phyloP scores from a whole-genome alignment of 2,113 vertebrate species.

The Ammodramus savannarum region DNA sequence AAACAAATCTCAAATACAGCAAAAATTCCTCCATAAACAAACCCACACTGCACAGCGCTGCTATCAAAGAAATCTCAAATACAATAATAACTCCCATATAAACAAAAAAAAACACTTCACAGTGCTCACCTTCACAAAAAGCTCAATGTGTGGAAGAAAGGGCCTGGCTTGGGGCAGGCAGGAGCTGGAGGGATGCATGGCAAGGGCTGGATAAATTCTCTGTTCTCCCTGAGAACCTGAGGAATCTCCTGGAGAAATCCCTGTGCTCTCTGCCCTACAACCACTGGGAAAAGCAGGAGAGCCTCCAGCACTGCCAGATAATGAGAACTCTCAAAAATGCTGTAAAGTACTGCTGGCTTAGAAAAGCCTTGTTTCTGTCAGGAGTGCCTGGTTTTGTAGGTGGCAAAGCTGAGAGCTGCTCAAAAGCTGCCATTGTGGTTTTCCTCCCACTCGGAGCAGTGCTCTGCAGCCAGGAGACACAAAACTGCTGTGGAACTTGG shows the following conservation, averaged over 20 bases:
- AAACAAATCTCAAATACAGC: too few species aligned
- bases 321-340: background rate
- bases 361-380: background rate
- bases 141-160: conserved; percentile 45
- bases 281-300: background rate
- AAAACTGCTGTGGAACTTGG: background rate
- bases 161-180: conserved; percentile 7
- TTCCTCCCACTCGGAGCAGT: background rate
- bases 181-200: background rate
- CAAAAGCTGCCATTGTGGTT: background rate
- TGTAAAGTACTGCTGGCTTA: background rate
- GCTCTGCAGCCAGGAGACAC: background rate
- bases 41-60: too few species aligned
- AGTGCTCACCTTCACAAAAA: conserved; percentile 73
- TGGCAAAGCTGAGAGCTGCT: background rate
- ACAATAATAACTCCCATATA: background rate
- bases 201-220: background rate
- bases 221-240: background rate
- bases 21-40: too few species aligned
- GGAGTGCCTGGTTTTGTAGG: background rate
- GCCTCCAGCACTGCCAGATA: background rate
- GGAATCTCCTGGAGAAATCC: background rate
- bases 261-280: background rate
- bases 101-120: background rate
- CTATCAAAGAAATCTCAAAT: background rate